Base-by-base conservation (phyloP, 2,888 invertebrate species). In the Heliconius aoede region DNA sequence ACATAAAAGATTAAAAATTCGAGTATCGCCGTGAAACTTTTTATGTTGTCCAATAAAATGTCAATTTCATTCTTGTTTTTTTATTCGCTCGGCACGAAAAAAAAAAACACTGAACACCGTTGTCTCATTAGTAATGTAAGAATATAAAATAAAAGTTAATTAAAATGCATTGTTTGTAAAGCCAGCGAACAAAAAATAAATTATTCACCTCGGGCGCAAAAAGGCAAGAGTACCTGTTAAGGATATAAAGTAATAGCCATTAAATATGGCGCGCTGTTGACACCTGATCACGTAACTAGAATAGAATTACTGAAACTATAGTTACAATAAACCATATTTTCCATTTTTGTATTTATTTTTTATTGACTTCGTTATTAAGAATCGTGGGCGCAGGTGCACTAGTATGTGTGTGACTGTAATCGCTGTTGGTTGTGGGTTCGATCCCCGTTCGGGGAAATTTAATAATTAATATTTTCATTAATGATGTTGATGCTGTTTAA, bases 131-230 rank as follows among this genome's bases (percentile, higher is more conserved):
- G n/a, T 32, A 69, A 32, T 55, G 28, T 40, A 40, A 68, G 28
- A 36, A 40, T 67, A 32, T 51, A 24, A 32, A 65, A 64, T 36
- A 32, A 11, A 26, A 26, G 69, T 73, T 73, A 76, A 76, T 78
- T 76, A 78, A 67, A 76, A 69, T 55, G 65, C 76, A 40, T 64
- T 76, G 64, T 72, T 46, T 64, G 73, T 78, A 76, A 76, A 71
- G 40, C 72, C n/a, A 24, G 69, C 21, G 30, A 65, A 71, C 46
- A 72, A 76, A 78, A 78, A 78, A 73, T 76, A 60, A 73, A 73
- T 76, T 73, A 51, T 77, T 71, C 68, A 74, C 51, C 40, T 51
- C 58, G 51, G 73, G 73, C 65, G 73, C 68, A 73, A 73, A 73
- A 76, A 76, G 46, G 75, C 73, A 60, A n/a, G 64, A 73, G 64